These are phyloP conservation scores for Psilopsiagon aymara DNA, from an alignment of 2,113 vertebrate genomes.

Conservation along the genomic window DNA sequence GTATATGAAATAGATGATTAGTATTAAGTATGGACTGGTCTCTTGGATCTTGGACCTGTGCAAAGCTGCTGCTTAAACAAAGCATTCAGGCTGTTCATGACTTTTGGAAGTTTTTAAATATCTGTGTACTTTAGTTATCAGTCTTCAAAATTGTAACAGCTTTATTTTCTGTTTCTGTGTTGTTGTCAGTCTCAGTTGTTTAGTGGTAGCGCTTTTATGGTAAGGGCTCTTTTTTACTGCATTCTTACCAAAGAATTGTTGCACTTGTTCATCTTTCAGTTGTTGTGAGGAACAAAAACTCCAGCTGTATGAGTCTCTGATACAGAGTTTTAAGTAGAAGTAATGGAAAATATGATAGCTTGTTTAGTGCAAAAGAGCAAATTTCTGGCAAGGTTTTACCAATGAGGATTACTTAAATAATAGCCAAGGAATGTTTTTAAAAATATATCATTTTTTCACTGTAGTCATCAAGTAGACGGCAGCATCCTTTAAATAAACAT, in stretches of 20 bases:
- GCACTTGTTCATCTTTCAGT: background rate
- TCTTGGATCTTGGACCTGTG: background rate
- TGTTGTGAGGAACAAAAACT: background rate
- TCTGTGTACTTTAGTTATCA: background rate
- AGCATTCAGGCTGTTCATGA: background rate
- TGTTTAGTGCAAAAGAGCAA: background rate
- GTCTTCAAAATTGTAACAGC: background rate
- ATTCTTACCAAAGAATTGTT: background rate
- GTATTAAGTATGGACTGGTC: background rate
- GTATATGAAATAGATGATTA: background rate
- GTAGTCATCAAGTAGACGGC: conserved; percentile 92
- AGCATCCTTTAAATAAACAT: conserved; percentile 98
- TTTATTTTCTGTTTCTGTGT: background rate
- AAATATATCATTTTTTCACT: conserved; percentile 48
- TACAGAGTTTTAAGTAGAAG: background rate
- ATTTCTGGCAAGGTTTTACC: background rate
- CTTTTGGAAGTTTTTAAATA: background rate
- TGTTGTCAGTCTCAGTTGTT: background rate
- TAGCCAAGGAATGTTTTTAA: conserved; percentile 5
- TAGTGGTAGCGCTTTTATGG: background rate
- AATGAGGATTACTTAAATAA: background rate
- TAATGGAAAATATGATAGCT: background rate
- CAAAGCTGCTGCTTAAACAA: background rate
- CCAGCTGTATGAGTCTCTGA: background rate
- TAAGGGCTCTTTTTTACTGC: background rate